Percentiles rank a stretch among this genome's conserved stretches.
Evolutionary conservation across 2,888 invertebrate genomes (phyloP).

Genomic region (Nesidiocoris tenuis): DNA sequence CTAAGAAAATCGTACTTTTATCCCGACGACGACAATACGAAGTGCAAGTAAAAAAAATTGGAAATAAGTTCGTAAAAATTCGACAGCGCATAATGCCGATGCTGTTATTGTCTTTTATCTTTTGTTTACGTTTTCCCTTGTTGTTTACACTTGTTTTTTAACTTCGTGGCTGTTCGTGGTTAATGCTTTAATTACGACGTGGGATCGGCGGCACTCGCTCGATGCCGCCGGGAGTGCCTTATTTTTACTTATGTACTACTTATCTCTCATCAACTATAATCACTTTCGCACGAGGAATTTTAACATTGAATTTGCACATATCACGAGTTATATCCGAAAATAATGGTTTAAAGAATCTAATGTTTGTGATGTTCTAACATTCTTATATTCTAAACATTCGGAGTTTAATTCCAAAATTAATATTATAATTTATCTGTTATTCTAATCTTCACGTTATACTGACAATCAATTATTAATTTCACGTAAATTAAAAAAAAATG

Average conservation of each 20-base stretch:
- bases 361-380: background rate
- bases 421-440: background rate
- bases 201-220: background rate
- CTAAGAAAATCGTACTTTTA: constrained; percentile 58
- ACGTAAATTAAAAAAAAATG: too few species aligned
- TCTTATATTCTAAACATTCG: too few species aligned
- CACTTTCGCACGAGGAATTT: background rate
- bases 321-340: too few species aligned
- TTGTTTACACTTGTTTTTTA: background rate
- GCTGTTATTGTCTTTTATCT: background rate
- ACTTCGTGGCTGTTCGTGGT: background rate
- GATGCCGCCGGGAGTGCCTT: background rate
- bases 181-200: background rate
- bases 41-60: background rate
- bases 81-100: too few species aligned
- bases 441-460: background rate
- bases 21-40: background rate
- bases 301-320: background rate
- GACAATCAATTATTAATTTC: background rate
- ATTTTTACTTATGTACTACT: background rate
- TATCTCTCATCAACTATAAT: background rate
- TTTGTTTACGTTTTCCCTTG: background rate
- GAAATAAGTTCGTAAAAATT: too few species aligned
- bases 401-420: background rate
- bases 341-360: too few species aligned